These are phyloP conservation scores for Halichoeres trimaculatus DNA, from an alignment of 2,113 vertebrate species.

Conservation along the genomic window DNA sequence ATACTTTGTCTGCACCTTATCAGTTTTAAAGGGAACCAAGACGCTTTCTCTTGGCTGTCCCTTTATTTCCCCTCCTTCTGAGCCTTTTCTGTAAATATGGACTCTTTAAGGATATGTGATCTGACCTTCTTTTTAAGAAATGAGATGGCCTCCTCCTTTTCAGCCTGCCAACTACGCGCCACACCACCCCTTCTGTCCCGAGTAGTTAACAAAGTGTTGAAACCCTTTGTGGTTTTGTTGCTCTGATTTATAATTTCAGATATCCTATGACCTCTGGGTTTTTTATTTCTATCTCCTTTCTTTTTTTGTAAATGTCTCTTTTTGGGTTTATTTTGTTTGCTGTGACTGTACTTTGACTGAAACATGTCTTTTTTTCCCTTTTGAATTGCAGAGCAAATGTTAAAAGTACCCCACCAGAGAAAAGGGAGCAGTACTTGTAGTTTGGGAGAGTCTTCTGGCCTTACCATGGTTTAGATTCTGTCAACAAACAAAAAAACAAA, in stretches of 20 bases:
- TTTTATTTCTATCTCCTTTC: slow-evolving; percentile 17
- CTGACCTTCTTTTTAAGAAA: slow-evolving; percentile 52
- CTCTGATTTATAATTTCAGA: slow-evolving; percentile 57
- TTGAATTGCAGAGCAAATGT: slow-evolving; percentile 92
- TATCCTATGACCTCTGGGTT: slow-evolving; percentile 73
- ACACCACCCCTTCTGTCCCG: slow-evolving; percentile 15
- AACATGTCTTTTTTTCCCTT: slow-evolving; percentile 86
- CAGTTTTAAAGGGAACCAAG: slow-evolving; percentile 50
- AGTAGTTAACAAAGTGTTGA: slow-evolving; percentile 50
- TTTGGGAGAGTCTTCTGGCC: slow-evolving; percentile 83
- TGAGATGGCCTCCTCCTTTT: slow-evolving; percentile 26
- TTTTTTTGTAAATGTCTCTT: slow-evolving; percentile 54
- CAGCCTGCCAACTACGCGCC: slow-evolving; percentile 35
- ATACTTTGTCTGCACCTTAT: slow-evolving; percentile 55
- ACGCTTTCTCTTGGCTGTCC: slow-evolving; percentile 32
- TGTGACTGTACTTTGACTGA: slow-evolving; percentile 80
- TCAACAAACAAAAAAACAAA: slow-evolving; percentile 79
- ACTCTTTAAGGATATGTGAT: slow-evolving; percentile 58
- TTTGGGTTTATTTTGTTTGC: slow-evolving; percentile 52
- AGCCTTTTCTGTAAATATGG: slow-evolving; percentile 74
- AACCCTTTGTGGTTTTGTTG: slow-evolving; percentile 30
- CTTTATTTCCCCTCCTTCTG: slow-evolving; percentile 36
- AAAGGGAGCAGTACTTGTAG: slow-evolving; percentile 92
- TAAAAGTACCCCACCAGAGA: slow-evolving; percentile 89
- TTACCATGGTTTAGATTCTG: slow-evolving; percentile 84